phyloP scores from a whole-genome alignment of 2,797 vertebrate genomes.

The Paedocypris micromegethes region DNA sequence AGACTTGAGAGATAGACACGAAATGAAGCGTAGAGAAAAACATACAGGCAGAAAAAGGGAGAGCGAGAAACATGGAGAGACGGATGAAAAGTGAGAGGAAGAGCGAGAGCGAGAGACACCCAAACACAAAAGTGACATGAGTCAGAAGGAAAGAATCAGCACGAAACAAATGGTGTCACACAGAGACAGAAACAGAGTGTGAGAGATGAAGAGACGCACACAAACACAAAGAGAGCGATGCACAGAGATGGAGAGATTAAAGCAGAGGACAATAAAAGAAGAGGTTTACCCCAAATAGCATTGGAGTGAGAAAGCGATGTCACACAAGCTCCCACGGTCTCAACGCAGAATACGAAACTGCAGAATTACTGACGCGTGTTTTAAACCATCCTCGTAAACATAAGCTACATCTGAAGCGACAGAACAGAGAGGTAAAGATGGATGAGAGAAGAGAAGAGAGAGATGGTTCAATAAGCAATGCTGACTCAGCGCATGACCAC shows the following conservation, averaged over 20 bases:
- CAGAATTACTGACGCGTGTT: constrained; percentile 37
- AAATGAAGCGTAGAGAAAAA: constrained; percentile 6
- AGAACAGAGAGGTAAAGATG: constrained; percentile 26
- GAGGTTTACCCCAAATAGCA: no score
- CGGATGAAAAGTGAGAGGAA: no score
- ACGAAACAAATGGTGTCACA: no score
- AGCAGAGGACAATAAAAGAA: no score
- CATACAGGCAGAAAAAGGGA: not conserved
- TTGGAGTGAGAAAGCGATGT: not conserved
- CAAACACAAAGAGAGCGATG: no score
- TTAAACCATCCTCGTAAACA: constrained; percentile 28
- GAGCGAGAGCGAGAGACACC: not conserved
- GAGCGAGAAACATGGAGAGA: no score
- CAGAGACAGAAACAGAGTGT: no score
- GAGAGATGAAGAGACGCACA: no score
- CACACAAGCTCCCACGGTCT: constrained; percentile 17
- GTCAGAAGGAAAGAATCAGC: no score
- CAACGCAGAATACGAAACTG: constrained; percentile 26
- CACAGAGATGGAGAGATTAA: no score
- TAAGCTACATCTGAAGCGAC: constrained; percentile 30
- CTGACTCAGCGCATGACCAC: constrained; percentile 29
- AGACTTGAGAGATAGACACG: constrained; percentile 5
- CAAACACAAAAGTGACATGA: no score
- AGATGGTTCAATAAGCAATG: constrained; percentile 22
- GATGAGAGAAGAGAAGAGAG: constrained; percentile 19